Percentiles rank a stretch among this genome's conserved stretches.
Conservation (phyloP, 2,888 invertebrate species). For the Meiosimyza decipiens region DNA sequence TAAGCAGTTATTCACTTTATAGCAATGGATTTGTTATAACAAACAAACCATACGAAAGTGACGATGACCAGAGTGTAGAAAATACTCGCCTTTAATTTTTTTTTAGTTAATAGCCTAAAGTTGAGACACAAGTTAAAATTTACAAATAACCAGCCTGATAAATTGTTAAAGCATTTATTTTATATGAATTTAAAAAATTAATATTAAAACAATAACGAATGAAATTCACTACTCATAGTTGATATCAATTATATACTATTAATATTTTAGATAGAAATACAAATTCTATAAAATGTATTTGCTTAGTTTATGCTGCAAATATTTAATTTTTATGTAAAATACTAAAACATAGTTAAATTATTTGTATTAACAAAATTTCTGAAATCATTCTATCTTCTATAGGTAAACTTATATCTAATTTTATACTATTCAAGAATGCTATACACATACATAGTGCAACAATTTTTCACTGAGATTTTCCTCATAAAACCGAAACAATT, state of each 20-base stretch:
- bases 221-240: constrained; percentile 10
- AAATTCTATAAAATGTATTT: constrained; percentile 19
- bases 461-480: too few relatives aligned
- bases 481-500: too few relatives aligned
- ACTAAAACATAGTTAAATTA: too few relatives aligned
- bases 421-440: not conserved
- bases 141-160: constrained; percentile 35
- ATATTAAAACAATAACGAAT: not conserved
- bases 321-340: too few relatives aligned
- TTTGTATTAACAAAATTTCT: constrained; percentile 10
- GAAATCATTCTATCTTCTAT: not conserved
- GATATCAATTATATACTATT: not conserved
- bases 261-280: not conserved
- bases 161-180: constrained; percentile 33
- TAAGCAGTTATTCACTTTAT: constrained; percentile 65
- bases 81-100: constrained; percentile 59
- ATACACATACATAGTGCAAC: too few relatives aligned
- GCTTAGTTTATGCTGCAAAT: constrained; percentile 8
- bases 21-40: constrained; percentile 64
- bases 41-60: constrained; percentile 50
- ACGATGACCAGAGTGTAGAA: constrained; percentile 64
- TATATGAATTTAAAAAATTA: constrained; percentile 1
- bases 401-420: not conserved
- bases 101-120: not conserved
- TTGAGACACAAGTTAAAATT: constrained; percentile 12